These are phyloP conservation scores for Cygnus atratus DNA, from an alignment of 2,113 vertebrate genomes.

Conservation along the genomic window DNA sequence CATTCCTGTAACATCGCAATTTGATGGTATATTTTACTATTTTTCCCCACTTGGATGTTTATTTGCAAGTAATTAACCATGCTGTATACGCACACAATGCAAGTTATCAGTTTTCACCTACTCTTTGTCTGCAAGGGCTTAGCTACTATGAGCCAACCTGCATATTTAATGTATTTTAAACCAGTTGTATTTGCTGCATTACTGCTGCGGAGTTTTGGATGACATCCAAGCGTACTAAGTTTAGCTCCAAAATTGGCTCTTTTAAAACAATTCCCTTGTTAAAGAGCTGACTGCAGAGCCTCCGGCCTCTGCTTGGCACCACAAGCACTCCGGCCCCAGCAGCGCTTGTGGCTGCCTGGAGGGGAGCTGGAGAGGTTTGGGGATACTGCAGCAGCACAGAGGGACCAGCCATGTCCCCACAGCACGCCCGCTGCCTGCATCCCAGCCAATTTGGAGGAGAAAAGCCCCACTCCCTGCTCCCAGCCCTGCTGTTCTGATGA, in stretches of 20 bases:
- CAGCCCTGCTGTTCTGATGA: background rate
- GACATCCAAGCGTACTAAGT: slow-evolving; percentile 29
- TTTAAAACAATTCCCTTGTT: slow-evolving; percentile 64
- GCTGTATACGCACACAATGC: background rate
- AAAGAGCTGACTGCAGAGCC: slow-evolving; percentile 52
- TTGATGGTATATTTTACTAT: slow-evolving; percentile 24
- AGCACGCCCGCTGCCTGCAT: too few species aligned
- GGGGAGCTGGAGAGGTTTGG: background rate
- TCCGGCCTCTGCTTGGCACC: background rate
- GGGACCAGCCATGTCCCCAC: too few species aligned
- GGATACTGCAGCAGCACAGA: background rate
- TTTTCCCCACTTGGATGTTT: background rate
- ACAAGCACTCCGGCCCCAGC: background rate
- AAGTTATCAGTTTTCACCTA: slow-evolving; percentile 6
- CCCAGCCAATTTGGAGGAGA: fast-evolving
- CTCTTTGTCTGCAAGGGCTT: slow-evolving; percentile 13
- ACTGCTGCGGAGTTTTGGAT: slow-evolving; percentile 7
- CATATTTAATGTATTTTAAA: slow-evolving; percentile 34
- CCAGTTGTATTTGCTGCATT: slow-evolving; percentile 29
- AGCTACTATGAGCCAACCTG: slow-evolving; percentile 2
- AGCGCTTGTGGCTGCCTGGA: background rate
- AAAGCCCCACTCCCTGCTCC: fast-evolving
- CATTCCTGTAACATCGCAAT: slow-evolving; percentile 44
- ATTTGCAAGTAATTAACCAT: slow-evolving; percentile 51
- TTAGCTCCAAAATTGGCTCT: slow-evolving; percentile 59